A percentile compares a stretch with the other conserved stretches of the same genome.
Evolutionary conservation across 1,140 invertebrate genomes (phyloP).

Genomic region (Papilio xuthus): DNA sequence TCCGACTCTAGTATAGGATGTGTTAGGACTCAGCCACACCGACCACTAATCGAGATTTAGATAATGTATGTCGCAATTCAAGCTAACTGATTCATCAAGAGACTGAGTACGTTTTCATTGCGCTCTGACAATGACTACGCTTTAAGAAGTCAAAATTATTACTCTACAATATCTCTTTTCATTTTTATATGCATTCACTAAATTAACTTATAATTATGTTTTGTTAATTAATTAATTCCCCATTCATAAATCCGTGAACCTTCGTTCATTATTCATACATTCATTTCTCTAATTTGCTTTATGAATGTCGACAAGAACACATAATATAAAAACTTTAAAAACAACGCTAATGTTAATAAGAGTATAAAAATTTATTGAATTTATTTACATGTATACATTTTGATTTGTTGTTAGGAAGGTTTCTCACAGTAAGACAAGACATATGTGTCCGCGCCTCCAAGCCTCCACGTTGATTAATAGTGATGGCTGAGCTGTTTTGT

Average conservation of each 20-base stretch:
- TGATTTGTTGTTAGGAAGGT: not conserved
- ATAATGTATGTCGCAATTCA: conserved; percentile 35
- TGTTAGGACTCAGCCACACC: conserved; percentile 53
- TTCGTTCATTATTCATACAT: too few species aligned
- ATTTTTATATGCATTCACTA: not conserved
- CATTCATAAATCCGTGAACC: too few species aligned
- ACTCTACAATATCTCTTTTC: conserved; percentile 23
- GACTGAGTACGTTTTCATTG: conserved; percentile 24
- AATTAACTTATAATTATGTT: too few species aligned
- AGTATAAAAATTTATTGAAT: conserved; percentile 35
- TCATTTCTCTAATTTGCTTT: too few species aligned
- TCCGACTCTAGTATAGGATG: conserved; percentile 68
- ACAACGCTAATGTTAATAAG: conserved; percentile 27
- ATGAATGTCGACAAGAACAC: not conserved
- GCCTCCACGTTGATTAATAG: conserved; percentile 63
- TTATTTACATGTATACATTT: not conserved
- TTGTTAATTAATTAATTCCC: too few species aligned
- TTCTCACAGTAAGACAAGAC: conserved; percentile 63
- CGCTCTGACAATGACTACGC: not conserved
- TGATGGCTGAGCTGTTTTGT: conserved; percentile 60
- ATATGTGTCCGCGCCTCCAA: conserved; percentile 46
- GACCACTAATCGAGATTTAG: conserved; percentile 36
- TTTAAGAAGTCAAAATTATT: not conserved
- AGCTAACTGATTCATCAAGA: conserved; percentile 21
- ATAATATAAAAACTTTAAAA: not conserved